Evolutionary conservation across 2,797 vertebrate genomes (phyloP), one percentile per base, ranked within the genome.

Genomic region (Sibirionetta formosa): DNA sequence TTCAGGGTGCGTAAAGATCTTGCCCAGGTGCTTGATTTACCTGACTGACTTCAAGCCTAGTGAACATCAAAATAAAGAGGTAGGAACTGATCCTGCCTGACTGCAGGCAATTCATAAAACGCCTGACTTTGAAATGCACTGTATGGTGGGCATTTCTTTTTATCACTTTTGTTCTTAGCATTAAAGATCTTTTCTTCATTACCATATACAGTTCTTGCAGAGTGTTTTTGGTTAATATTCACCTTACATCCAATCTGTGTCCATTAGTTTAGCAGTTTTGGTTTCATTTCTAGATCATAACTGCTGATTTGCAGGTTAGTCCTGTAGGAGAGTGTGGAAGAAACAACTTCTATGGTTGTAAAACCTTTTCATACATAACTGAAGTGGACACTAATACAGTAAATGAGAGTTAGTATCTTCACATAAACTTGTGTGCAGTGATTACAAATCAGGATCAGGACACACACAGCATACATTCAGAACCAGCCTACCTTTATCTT

Each of bases 401-500:
- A 42, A 65, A 31, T 12, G 20, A 35, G 13, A 68, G 40, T 35
- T 44, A 31, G 6, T 14, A 20, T 66, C 36, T 73, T 56, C 29
- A 90, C 57, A 20, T 24, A 10, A 0, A 3, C n/a, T 36, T 23
- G 22, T 35, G 53, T 75, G 33, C 56, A 4, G 42, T 44, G 42
- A 38, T 54, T 54, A 18, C 7, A 54, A 31, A n/a, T 2, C 9
- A 10, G 31, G 15, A 7, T 78, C 46, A 56, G 23, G 33, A 33
- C 69, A 48, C 68, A 53, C 75, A 50, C 9, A 27, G 36, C 16
- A 18, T 5, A 44, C 4, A 11, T 22, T 78, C 20, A 26, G 38
- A 79, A 71, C 14, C 24, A 36, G 26, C 93, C 81, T 69, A 97
- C 97, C 94, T 3, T 78, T 95, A 69, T 92, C 94, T 82, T 80